Conservation (phyloP, 2,113 vertebrate species). For the Corynorhinus townsendii region DNA sequence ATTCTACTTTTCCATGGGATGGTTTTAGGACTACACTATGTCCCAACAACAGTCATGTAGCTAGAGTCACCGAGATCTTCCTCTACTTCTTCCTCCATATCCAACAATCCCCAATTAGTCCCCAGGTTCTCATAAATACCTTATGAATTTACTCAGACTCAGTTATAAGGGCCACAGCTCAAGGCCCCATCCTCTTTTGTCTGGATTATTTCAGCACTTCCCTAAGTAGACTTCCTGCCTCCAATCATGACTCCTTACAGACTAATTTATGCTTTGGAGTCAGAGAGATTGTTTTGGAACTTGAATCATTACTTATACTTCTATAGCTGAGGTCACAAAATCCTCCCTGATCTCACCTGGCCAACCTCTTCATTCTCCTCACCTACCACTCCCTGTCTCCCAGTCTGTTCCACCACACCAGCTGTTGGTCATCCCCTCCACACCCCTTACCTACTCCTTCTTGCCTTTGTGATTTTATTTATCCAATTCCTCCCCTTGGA, state of each 20-base stretch:
- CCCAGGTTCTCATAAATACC: background rate
- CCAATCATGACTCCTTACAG: background rate
- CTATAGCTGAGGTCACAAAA: background rate
- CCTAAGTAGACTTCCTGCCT: background rate
- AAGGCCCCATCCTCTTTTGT: background rate
- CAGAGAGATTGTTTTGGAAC: background rate
- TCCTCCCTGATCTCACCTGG: background rate
- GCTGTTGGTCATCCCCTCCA: rapidly evolving
- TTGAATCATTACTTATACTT: background rate
- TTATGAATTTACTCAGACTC: background rate
- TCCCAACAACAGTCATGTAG: background rate
- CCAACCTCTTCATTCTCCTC: background rate
- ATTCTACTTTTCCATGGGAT: background rate
- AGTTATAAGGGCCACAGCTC: background rate
- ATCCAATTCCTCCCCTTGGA: background rate
- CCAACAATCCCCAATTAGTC: background rate
- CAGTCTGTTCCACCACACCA: too few relatives aligned
- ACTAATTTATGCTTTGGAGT: background rate
- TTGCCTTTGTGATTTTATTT: background rate
- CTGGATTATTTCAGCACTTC: background rate
- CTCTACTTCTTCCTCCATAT: background rate
- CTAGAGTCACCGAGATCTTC: background rate
- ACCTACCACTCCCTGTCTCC: background rate
- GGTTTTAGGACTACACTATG: background rate
- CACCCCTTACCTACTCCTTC: background rate